Evolutionary conservation across 23 tunicate species (phyloP).

Genomic region (Clavelina lepadiformis): DNA sequence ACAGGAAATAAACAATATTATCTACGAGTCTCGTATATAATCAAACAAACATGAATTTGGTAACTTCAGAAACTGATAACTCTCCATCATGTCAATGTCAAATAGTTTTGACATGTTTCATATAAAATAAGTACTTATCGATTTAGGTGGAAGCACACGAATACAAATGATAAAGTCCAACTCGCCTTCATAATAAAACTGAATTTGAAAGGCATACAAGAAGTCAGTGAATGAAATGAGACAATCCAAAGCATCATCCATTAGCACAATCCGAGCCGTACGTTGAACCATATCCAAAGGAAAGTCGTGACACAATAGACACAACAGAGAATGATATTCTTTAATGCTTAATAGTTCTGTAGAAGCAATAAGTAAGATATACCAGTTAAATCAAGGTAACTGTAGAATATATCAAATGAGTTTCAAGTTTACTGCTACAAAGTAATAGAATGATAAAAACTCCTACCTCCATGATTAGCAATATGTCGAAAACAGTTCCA

Average conservation of each 20-base stretch:
- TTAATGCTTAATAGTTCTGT: conserved; percentile 79
- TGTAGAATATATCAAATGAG: background rate
- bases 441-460: background rate
- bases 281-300: conserved; percentile 84
- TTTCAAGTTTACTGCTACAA: background rate
- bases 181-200: conserved; percentile 80
- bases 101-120: too few relatives aligned
- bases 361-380: background rate
- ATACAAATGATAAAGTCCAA: too few relatives aligned
- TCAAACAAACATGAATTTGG: too few relatives aligned
- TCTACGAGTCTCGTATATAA: too few relatives aligned
- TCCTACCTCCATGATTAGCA: conserved; percentile 58
- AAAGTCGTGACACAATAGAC: conserved; percentile 79
- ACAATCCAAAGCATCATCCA: conserved; percentile 93
- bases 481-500: conserved; percentile 84
- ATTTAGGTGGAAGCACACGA: too few relatives aligned
- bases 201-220: conserved; percentile 88
- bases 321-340: conserved; percentile 84
- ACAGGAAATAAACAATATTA: too few relatives aligned
- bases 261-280: conserved; percentile 70
- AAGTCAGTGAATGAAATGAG: conserved; percentile 84
- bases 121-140: too few relatives aligned
- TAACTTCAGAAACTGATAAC: too few relatives aligned
- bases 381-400: background rate
- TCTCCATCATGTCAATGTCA: too few relatives aligned